A percentile compares a stretch with the other conserved stretches of the same genome.
Evolutionary conservation across 2,888 invertebrate species (phyloP).

Genomic region (Geotrupes spiniger): DNA sequence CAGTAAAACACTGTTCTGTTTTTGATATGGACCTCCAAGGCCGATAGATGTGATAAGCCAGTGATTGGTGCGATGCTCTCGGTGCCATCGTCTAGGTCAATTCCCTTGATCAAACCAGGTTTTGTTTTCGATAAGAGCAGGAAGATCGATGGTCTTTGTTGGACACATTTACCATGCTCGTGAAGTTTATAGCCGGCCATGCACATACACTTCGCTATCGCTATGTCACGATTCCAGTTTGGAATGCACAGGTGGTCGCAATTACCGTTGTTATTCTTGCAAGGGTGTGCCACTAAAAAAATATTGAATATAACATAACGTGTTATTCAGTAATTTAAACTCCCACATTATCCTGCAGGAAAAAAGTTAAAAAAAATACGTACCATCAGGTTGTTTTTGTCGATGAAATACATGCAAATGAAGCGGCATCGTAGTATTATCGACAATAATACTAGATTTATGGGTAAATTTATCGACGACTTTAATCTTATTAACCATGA

Average conservation of each 20-base stretch:
- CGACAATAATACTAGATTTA: conserved; percentile 49
- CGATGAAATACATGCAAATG: conserved; percentile 73
- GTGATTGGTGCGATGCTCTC: conserved; percentile 70
- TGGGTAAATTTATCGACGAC: neutral
- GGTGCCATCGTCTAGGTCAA: conserved; percentile 50
- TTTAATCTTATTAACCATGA: conserved; percentile 57
- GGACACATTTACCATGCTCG: conserved; percentile 60
- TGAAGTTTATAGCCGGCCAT: conserved; percentile 65
- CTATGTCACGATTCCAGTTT: conserved; percentile 55
- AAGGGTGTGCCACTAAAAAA: conserved; percentile 63
- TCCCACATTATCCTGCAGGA: neutral
- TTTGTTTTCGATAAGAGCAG: conserved; percentile 63
- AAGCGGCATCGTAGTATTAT: conserved; percentile 59
- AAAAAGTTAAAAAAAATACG: conserved; percentile 32
- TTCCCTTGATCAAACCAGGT: conserved; percentile 70
- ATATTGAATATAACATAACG: conserved; percentile 1
- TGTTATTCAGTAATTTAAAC: neutral
- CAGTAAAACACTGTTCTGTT: conserved; percentile 61
- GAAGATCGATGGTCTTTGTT: conserved; percentile 58
- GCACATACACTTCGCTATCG: conserved; percentile 67
- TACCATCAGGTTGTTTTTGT: conserved; percentile 72
- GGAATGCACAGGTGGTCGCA: conserved; percentile 79
- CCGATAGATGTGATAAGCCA: conserved; percentile 60
- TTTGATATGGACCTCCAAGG: conserved; percentile 66
- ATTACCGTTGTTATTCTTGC: conserved; percentile 63